phyloP scores from a whole-genome alignment of 2,888 invertebrate species.

The Urechis unicinctus region DNA sequence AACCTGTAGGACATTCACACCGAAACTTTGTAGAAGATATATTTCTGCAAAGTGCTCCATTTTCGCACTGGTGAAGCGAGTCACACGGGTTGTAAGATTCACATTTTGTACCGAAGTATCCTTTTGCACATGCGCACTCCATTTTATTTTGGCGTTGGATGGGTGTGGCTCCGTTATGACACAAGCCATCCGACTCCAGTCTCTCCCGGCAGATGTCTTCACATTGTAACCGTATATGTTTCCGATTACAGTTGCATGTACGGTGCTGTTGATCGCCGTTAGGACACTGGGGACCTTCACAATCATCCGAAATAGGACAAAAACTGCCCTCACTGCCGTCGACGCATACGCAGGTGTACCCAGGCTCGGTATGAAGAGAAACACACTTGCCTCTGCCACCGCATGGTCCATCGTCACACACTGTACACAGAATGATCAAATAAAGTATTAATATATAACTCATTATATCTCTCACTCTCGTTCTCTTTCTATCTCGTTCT shows the following conservation, averaged over 20 bases:
- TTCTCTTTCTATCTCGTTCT: no score
- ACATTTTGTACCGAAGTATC: constrained; percentile 10
- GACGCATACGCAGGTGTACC: neutral
- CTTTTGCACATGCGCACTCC: constrained; percentile 7
- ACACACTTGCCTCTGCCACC: neutral
- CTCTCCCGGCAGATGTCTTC: neutral
- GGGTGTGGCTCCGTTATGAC: constrained; percentile 14
- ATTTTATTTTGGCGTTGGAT: neutral
- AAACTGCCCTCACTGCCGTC: no score
- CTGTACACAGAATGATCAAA: no score
- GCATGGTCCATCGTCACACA: neutral
- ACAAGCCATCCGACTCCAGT: no score
- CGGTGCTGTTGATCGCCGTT: no score
- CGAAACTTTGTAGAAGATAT: constrained; percentile 18
- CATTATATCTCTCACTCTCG: no score
- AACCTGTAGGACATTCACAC: constrained; percentile 31
- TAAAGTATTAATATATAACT: no score
- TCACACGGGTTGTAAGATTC: no score
- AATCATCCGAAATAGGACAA: no score
- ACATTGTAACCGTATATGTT: neutral
- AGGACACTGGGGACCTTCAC: no score
- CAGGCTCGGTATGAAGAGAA: neutral
- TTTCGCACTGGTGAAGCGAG: constrained; percentile 29
- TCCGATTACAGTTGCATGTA: neutral
- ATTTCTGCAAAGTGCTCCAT: constrained; percentile 27